A percentile compares a stretch with the other conserved stretches of the same genome.
Conservation (phyloP, 2,888 invertebrate genomes). For the Loripinus fragilis region DNA sequence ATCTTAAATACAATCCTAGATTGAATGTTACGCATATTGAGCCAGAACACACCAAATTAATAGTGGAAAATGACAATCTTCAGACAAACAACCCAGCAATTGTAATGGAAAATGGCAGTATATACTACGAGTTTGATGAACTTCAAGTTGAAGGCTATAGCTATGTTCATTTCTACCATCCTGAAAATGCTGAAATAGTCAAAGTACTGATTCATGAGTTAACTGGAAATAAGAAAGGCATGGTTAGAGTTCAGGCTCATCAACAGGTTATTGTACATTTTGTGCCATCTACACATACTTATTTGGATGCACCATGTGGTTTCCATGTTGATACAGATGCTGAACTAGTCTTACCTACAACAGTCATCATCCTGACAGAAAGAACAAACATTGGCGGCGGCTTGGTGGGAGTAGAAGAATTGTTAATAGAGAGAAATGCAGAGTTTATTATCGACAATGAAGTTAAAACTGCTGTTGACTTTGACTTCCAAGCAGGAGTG, state of each 20-base stretch:
- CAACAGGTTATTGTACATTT: slow-evolving; percentile 69
- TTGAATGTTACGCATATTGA: slow-evolving; percentile 64
- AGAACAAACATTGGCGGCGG: slow-evolving; percentile 66
- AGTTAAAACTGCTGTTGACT: slow-evolving; percentile 58
- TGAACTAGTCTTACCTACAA: slow-evolving; percentile 70
- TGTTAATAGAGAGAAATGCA: slow-evolving; percentile 67
- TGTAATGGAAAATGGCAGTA: slow-evolving; percentile 67
- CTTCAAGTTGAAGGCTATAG: slow-evolving; percentile 70
- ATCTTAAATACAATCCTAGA: slow-evolving; percentile 73
- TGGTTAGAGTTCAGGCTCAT: slow-evolving; percentile 65
- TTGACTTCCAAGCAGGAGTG: slow-evolving; percentile 38
- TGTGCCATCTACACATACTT: slow-evolving; percentile 73
- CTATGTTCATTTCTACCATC: slow-evolving; percentile 75
- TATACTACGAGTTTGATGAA: slow-evolving; percentile 73
- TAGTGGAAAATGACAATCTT: slow-evolving; percentile 64
- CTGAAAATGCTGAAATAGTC: slow-evolving; percentile 57
- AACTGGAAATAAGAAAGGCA: slow-evolving; percentile 71
- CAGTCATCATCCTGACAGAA: slow-evolving; percentile 65
- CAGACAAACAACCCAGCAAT: slow-evolving; percentile 68
- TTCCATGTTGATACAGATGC: slow-evolving; percentile 72
- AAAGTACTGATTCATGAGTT: slow-evolving; percentile 69
- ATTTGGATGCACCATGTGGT: slow-evolving; percentile 74
- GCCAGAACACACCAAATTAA: slow-evolving; percentile 72
- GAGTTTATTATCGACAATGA: slow-evolving; percentile 58
- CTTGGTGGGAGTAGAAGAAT: slow-evolving; percentile 68